These are phyloP conservation scores for Andricus grossulariae DNA, from an alignment of 1,140 invertebrate species.

Conservation along the genomic window DNA sequence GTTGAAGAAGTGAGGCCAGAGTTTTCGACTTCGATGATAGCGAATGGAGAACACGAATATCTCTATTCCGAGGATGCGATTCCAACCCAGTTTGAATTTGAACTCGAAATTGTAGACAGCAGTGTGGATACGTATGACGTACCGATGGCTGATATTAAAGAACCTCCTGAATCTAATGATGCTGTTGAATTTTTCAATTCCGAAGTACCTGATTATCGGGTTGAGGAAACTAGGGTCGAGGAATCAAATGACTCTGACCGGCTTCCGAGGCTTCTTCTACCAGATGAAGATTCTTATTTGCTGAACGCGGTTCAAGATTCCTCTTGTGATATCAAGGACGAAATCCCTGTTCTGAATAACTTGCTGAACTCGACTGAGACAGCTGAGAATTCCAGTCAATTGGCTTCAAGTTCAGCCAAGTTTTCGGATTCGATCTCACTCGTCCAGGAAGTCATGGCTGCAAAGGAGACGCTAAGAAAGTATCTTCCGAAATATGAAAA, in stretches of 20 bases:
- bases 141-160: conserved; percentile 45
- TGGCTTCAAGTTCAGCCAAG: not conserved
- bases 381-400: not conserved
- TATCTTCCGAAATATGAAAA: conserved; percentile 58
- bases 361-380: not conserved
- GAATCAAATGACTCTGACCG: not conserved
- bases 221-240: not conserved
- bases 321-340: conserved; percentile 25
- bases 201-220: not conserved
- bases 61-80: conserved; percentile 61
- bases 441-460: conserved; percentile 67
- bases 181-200: not conserved
- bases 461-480: conserved; percentile 70
- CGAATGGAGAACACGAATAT: conserved; percentile 41
- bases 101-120: conserved; percentile 64
- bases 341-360: conserved; percentile 14
- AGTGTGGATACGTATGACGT: conserved; percentile 50
- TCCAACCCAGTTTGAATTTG: conserved; percentile 66
- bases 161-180: not conserved
- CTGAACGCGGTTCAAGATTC: not conserved
- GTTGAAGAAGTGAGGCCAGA: conserved; percentile 70
- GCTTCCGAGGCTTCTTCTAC: not conserved
- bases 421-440: conserved; percentile 13
- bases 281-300: conserved; percentile 1
- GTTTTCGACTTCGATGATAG: conserved; percentile 55